Evolutionary conservation across 2,113 vertebrate species (phyloP), one percentile per base, ranked within the genome.

Genomic region (Sialia sialis): DNA sequence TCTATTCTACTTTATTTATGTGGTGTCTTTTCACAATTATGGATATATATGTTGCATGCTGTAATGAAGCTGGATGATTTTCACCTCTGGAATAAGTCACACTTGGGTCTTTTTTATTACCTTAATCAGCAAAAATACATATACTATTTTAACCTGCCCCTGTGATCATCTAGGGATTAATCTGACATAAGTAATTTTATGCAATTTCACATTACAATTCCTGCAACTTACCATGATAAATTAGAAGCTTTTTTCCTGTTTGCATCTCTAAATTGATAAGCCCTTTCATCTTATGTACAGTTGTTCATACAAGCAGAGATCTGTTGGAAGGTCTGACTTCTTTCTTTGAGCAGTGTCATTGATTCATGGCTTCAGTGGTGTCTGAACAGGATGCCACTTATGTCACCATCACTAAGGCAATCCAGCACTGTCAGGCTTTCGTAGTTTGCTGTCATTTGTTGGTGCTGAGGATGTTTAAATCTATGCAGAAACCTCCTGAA

Each of bases 91-190:
- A 87, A 48, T 91, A 62, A 89, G 72, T 91, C 68, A 67, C 34
- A 52, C 93, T 91, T 94, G 43, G 27, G 43, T 79, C 75, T 93
- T 34, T 91, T 46, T 87, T 93, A 77, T 93, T 96, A 83, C 92
- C 82, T 95, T 90, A 90, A 96, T 96, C 92, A 95, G 55, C 49
- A 91, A 93, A 96, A 94, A 74, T 49, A 94, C 48, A 70, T 97
- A 93, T 74, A 96, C 60, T 94, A 32, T 93, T 94, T 93, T 95
- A 93, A 95, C 90, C 93, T 89, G 82, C 75, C 79, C 67, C 64
- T 96, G 89, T 96, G 87, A 93, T 95, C 93, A 95, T 95, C 87
- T 94, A 52, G 84, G 68, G 67, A 91, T 95, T 93, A 91, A 95
- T 94, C 67, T 90, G 67, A 93, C 91, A 44, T 90, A 95, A 79